Conservation (phyloP, 2,797 vertebrate species). For the Gobionotothen gibberifrons region DNA sequence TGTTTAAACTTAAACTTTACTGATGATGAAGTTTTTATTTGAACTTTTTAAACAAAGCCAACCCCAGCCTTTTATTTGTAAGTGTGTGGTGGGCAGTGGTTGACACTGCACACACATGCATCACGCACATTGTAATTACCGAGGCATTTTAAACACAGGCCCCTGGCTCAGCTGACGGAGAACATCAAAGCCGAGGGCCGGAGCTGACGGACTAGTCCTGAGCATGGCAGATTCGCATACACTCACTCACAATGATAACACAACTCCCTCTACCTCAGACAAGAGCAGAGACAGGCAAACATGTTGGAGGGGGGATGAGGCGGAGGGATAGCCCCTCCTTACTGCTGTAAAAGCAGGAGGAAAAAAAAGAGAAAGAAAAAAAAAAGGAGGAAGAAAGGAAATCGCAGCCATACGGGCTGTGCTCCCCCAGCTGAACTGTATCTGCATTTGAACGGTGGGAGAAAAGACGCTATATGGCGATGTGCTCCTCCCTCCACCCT, state of each 20-base stretch:
- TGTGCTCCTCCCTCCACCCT: conserved; percentile 62
- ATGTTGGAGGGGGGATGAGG: conserved; percentile 36
- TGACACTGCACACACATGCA: conserved; percentile 67
- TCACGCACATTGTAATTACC: conserved; percentile 76
- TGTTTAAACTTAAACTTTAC: background rate
- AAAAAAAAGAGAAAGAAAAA: conserved; percentile 43
- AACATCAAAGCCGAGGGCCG: conserved; percentile 78
- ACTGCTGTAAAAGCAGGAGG: conserved; percentile 68
- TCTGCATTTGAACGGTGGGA: conserved; percentile 59
- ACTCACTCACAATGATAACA: conserved; percentile 64
- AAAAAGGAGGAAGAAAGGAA: conserved; percentile 67
- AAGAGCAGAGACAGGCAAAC: conserved; percentile 69
- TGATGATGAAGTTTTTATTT: conserved; percentile 33
- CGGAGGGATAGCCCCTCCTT: conserved; percentile 77
- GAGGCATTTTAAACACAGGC: conserved; percentile 84
- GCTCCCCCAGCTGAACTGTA: conserved; percentile 68
- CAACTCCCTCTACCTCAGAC: conserved; percentile 62
- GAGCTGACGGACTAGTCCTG: conserved; percentile 64
- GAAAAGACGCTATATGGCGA: conserved; percentile 46
- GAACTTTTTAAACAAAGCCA: conserved; percentile 50
- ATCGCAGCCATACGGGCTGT: conserved; percentile 73
- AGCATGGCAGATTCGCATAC: conserved; percentile 67
- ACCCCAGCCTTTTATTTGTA: conserved; percentile 42
- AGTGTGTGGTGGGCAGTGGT: conserved; percentile 51
- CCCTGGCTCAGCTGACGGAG: conserved; percentile 77